Conservation (phyloP, 2,888 invertebrate genomes). For the Drosophila kanekoi region DNA sequence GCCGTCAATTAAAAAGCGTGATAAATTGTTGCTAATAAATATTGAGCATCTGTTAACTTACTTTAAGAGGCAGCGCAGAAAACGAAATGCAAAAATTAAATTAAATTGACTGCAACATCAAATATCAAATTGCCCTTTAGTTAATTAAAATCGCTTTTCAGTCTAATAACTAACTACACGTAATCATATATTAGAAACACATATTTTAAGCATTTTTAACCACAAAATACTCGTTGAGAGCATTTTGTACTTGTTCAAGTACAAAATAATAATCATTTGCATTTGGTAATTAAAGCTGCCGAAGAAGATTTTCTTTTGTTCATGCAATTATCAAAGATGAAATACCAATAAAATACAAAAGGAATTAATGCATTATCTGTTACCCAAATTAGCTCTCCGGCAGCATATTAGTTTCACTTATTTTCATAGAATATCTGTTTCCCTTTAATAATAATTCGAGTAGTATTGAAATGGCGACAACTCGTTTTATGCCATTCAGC, state of each 20-base stretch:
- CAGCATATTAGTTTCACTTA: background rate
- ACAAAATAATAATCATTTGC: background rate
- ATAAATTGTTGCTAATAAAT: too few relatives aligned
- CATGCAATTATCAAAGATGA: too few relatives aligned
- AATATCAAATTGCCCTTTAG: background rate
- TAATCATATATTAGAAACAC: background rate
- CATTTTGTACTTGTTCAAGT: slow-evolving; percentile 10
- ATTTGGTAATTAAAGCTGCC: slow-evolving; percentile 13
- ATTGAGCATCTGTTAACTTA: too few relatives aligned
- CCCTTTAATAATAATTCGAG: slow-evolving; percentile 1
- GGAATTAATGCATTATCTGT: too few relatives aligned
- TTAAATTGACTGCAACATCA: too few relatives aligned
- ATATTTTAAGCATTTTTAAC: slow-evolving; percentile 2
- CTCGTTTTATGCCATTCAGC: background rate
- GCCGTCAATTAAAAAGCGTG: too few relatives aligned
- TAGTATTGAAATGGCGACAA: slow-evolving; percentile 1
- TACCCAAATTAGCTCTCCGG: background rate
- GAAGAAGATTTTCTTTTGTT: too few relatives aligned
- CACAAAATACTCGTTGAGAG: slow-evolving; percentile 8
- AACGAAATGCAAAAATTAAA: too few relatives aligned
- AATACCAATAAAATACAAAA: background rate
- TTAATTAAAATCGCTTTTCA: slow-evolving; percentile 13
- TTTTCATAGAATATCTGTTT: slow-evolving; percentile 1
- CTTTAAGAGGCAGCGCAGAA: too few relatives aligned
- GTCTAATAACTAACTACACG: background rate